Evolutionary conservation across 1,140 invertebrate species (phyloP).

Genomic region (Dendroctonus ponderosae): DNA sequence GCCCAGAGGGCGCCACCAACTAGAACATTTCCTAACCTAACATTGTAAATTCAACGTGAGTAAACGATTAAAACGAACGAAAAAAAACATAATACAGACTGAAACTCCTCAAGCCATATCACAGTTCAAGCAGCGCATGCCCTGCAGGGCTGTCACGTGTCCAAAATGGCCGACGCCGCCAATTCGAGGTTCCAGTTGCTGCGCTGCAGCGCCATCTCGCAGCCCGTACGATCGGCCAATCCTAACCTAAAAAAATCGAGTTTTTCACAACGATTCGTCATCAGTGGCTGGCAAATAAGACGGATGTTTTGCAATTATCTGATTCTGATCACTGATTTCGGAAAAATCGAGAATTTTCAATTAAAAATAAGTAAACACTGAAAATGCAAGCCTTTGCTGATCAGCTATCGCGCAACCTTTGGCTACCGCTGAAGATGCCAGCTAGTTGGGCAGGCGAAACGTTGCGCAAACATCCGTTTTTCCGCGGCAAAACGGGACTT

Average conservation of each 20-base stretch:
- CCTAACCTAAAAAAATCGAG: conserved; percentile 59
- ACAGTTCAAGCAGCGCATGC: too few species aligned
- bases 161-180: conserved; percentile 77
- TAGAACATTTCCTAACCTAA: too few species aligned
- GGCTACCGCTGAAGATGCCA: background rate
- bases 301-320: too few species aligned
- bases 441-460: background rate
- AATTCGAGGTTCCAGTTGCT: conserved; percentile 78
- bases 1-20: too few species aligned
- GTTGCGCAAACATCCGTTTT: background rate
- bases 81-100: too few species aligned
- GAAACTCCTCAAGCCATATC: too few species aligned
- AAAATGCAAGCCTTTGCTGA: background rate
- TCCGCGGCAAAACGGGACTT: conserved; percentile 41
- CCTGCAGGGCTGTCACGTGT: conserved; percentile 46
- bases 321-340: too few species aligned
- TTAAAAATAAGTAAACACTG: too few species aligned
- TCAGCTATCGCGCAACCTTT: background rate
- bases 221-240: conserved; percentile 68
- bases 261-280: too few species aligned
- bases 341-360: too few species aligned
- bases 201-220: conserved; percentile 69
- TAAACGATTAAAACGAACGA: too few species aligned
- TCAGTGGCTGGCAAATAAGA: background rate
- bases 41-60: too few species aligned